Base-by-base conservation (phyloP, 2,113 vertebrate genomes). In the Xenopus laevis region DNA sequence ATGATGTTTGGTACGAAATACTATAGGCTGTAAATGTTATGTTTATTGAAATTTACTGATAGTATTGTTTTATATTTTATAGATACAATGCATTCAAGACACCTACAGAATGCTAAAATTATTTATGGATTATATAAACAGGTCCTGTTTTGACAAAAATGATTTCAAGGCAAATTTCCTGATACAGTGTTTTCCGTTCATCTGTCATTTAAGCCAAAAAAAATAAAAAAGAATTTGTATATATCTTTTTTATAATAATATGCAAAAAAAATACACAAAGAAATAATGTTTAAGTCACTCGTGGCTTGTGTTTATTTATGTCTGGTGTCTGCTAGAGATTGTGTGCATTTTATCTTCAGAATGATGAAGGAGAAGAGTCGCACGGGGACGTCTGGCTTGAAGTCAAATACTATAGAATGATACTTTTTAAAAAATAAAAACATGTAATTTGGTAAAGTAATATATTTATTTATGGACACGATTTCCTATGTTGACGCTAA, bases 181-280 rank as follows among this genome's bases (percentile, higher is more conserved):
- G 6, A 40, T 40, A 7, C 33, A 40, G 46, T 76, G 58, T 69
- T 76, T 69, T 46, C 59, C 69, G 61, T 40, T 57, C 65, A 76
- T 55, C 67, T 52, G 44, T 76, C 23, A 68, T 69, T 76, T 50
- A 76, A 63, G 45, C 73, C 73, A 76, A 68, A 75, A 76, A 68
- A 76, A 76, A 76, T 63, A 75, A 76, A 68, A 76, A 76, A 76
- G 23, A 68, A 50, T 76, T 76, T 76, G 65, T 69, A 68, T 45
- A 69, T 52, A 76, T 61, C 46, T 52, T 47, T 61, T 40, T 45
- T 62, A 53, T 50, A 62, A 33, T 50, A 65, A 45, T 57, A 33
- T 61, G 55, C 40, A 57, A 16, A 16, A 66, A 20, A 44, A 2
- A 44, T 18, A 10, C 52, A 33, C 45, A 53, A 63, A 52, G 18